Percentiles rank a stretch among this genome's conserved stretches.
Conservation (phyloP, 2,113 vertebrate genomes). For the Platycercus adscitus region DNA sequence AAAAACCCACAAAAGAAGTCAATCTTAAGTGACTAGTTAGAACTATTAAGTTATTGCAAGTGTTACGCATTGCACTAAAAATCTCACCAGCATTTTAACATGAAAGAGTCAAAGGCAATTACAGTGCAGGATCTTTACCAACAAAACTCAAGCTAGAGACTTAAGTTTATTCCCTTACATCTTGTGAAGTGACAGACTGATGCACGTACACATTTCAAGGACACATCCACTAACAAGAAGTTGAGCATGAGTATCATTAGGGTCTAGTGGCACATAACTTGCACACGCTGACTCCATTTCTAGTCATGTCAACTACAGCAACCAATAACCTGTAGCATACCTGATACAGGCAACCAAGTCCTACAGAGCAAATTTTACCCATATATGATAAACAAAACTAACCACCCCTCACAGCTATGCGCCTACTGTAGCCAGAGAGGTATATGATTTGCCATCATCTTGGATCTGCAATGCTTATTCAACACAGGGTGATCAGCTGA, state of each 20-base stretch:
- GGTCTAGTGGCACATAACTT: not conserved
- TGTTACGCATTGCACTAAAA: not conserved
- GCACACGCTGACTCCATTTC: not conserved
- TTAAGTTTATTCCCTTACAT: not conserved
- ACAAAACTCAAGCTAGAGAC: not conserved
- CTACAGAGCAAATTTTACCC: not conserved
- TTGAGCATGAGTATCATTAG: not conserved
- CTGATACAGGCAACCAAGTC: not conserved
- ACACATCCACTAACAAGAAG: no score
- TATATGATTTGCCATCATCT: not conserved
- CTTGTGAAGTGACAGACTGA: not conserved
- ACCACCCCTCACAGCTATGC: not conserved
- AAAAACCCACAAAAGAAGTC: not conserved
- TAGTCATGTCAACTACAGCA: not conserved
- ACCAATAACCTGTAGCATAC: not conserved
- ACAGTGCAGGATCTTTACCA: not conserved
- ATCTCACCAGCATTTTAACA: not conserved
- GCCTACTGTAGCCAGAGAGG: not conserved
- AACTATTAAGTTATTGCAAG: not conserved
- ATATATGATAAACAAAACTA: not conserved
- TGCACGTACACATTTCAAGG: not conserved
- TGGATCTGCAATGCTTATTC: not conserved
- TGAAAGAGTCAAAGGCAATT: not conserved
- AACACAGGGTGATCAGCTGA: not conserved
- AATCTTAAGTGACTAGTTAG: not conserved